These are phyloP conservation scores for Aethina tumida DNA, from an alignment of 1,140 invertebrate species.

Conservation along the genomic window DNA sequence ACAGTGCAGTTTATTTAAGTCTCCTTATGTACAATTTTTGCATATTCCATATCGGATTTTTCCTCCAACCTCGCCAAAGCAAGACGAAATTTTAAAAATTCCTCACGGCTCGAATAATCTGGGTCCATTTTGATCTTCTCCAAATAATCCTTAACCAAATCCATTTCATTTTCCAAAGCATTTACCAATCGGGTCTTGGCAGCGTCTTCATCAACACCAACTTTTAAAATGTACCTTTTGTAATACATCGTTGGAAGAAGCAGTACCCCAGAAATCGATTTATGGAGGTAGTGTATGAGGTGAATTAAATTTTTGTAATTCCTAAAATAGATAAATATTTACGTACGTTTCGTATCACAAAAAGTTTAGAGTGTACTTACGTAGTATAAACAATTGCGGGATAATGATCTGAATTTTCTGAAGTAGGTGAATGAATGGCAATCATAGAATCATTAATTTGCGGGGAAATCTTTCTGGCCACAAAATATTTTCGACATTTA, in stretches of 20 bases:
- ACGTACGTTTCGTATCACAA: background rate
- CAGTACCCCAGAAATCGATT: background rate
- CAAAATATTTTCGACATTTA: constrained; percentile 3
- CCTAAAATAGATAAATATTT: background rate
- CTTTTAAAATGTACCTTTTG: background rate
- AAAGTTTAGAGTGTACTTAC: constrained; percentile 3
- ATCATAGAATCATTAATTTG: constrained; percentile 4
- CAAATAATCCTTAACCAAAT: constrained; percentile 1
- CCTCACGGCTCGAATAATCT: background rate
- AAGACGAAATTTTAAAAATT: no score
- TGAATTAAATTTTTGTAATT: background rate
- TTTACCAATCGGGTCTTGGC: background rate
- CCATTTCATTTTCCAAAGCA: background rate
- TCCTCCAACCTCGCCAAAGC: constrained; percentile 1
- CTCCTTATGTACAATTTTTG: no score
- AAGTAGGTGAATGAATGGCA: background rate
- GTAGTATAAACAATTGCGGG: constrained; percentile 2
- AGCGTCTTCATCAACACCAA: background rate
- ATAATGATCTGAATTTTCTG: background rate
- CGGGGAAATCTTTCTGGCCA: constrained; percentile 1
- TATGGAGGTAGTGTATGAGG: constrained; percentile 8
- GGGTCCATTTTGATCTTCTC: background rate
- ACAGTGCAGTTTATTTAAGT: no score
- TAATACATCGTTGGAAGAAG: constrained; percentile 5
- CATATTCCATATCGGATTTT: constrained; percentile 4